Evolutionary conservation across 2,797 vertebrate genomes (phyloP), one percentile per base, ranked within the genome.

Genomic region (Micromesistius poutassou): DNA sequence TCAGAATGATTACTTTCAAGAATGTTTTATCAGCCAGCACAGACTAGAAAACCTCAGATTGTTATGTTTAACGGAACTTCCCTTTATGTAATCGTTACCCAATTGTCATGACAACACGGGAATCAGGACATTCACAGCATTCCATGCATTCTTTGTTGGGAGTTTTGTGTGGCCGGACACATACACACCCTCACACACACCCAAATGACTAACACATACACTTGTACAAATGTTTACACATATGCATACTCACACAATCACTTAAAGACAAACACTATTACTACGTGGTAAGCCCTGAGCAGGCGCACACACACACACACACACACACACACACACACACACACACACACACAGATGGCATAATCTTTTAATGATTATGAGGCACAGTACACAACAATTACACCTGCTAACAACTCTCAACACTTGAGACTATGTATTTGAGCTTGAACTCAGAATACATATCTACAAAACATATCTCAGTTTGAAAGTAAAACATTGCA

Each of bases 41-140:
- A 71, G 31, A 71, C 28, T 30, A 71, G 30, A 33, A 71, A 8
- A 71, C 70, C 30, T 30, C 19, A 33, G 70, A 30, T 28, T 33
- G 30, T 16, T 30, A 28, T 30, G 31, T 30, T 33, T 71, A 71
- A 19, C 16, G 31, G 30, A 71, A 71, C 68, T 30, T 71, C 25
- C 70, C 70, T 71, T 71, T 71, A 71, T 71, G 70, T 71, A 71
- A 71, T 71, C 31, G 14, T 71, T 71, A 33, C 28, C 28, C 16
- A 33, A 31, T 71, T 33, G 70, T 71, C 70, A 71, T 71, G 70
- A 71, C 70, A 71, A 71, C 70, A 33, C 31, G 14, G 70, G 19
- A 71, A 71, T 33, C 70, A 71, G 70, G 70, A 71, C 70, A 71
- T 71, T 71, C 70, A 31, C 70, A 16, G 70, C 30, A 71, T 71